These are phyloP conservation scores for Minunthozetes semirufus DNA, from an alignment of 2,888 invertebrate genomes.

Conservation along the genomic window DNA sequence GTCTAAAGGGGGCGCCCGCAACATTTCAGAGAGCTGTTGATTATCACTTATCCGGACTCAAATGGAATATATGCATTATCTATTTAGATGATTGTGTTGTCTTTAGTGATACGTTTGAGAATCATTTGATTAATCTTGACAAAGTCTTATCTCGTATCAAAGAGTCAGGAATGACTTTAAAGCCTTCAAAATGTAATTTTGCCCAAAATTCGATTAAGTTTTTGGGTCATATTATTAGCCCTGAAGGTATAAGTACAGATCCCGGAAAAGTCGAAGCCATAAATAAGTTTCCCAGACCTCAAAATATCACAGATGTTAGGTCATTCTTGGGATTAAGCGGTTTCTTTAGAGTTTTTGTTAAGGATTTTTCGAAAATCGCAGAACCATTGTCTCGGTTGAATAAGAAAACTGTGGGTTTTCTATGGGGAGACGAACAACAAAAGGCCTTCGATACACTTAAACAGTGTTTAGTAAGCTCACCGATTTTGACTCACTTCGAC, in stretches of 20 bases:
- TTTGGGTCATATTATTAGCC: background rate
- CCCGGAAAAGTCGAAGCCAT: background rate
- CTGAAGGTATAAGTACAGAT: background rate
- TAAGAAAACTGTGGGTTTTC: background rate
- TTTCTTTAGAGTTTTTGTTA: background rate
- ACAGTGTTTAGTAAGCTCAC: background rate
- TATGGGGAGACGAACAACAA: slow-evolving; percentile 16
- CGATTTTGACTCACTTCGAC: slow-evolving; percentile 19
- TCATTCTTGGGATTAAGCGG: background rate
- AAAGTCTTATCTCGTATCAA: background rate
- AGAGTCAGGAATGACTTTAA: background rate
- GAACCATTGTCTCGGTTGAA: no score
- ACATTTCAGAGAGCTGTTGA: background rate
- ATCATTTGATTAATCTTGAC: background rate
- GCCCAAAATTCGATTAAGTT: background rate
- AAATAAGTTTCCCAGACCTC: background rate
- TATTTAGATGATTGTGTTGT: background rate
- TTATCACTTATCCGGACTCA: background rate
- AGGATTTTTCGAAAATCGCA: no score
- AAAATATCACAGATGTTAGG: background rate
- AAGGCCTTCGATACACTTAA: background rate
- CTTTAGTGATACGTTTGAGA: background rate
- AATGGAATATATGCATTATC: background rate
- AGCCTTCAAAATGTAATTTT: background rate
- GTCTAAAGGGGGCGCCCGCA: background rate